Conservation (phyloP, 2,888 invertebrate species). For the Leucoptera coffeella region DNA sequence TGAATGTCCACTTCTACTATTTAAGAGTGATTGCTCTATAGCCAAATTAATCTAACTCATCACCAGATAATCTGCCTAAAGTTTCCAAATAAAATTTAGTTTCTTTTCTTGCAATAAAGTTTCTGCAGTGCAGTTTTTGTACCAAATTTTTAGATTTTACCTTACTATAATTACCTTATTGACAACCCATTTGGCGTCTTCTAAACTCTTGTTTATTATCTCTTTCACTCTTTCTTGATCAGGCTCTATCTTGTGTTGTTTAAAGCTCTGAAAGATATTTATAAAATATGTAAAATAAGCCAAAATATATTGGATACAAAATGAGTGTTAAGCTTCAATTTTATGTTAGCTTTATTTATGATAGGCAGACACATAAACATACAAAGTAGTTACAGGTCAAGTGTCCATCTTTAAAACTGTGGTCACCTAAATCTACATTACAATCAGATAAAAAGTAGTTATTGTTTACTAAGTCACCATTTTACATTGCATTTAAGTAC, state of each 20-base stretch:
- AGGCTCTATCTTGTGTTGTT: slow-evolving; percentile 67
- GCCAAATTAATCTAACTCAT: no score
- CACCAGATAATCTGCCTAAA: no score
- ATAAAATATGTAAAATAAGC: not conserved
- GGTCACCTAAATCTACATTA: not conserved
- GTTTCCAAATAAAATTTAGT: no score
- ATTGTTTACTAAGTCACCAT: not conserved
- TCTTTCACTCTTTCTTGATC: slow-evolving; percentile 65
- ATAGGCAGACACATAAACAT: no score
- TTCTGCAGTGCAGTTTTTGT: no score
- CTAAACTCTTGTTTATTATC: slow-evolving; percentile 64
- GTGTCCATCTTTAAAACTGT: not conserved
- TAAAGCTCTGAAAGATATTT: slow-evolving; percentile 57
- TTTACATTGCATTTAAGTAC: not conserved
- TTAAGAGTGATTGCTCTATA: no score
- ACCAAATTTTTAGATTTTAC: no score
- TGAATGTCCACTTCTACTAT: no score
- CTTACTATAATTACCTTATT: no score
- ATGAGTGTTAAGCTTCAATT: not conserved
- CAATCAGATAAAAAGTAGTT: not conserved
- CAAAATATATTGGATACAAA: not conserved
- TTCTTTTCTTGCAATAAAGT: no score
- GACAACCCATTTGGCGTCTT: slow-evolving; percentile 72
- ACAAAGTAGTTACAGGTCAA: no score
- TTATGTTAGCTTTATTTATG: not conserved